A percentile compares a stretch with the other conserved stretches of the same genome.
Evolutionary conservation across 2,113 vertebrate species (phyloP).

Genomic region (Cheilinus undulatus): DNA sequence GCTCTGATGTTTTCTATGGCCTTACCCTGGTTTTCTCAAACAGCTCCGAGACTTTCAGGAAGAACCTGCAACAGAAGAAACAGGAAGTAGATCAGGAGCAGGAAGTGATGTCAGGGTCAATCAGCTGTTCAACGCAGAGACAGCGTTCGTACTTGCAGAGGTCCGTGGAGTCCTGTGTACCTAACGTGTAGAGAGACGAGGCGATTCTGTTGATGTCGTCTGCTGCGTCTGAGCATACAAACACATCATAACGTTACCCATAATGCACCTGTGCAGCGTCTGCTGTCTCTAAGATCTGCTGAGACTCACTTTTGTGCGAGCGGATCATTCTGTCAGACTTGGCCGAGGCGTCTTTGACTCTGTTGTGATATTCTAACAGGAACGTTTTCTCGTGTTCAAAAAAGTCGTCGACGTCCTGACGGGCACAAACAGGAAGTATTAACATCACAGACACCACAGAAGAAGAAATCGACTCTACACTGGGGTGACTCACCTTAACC

Average conservation of each 20-base stretch:
- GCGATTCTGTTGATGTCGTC: slow-evolving; percentile 99
- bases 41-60: slow-evolving; percentile 96
- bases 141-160: slow-evolving; percentile 93
- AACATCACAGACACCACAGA: too few species aligned
- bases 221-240: slow-evolving; percentile 86
- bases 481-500: slow-evolving; percentile 89
- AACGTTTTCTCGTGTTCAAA: slow-evolving; percentile 99
- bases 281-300: too few species aligned
- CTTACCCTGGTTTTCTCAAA: slow-evolving; percentile 98
- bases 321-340: slow-evolving; percentile 98
- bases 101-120: not conserved
- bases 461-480: not conserved
- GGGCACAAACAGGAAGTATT: slow-evolving; percentile 40
- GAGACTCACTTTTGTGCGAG: slow-evolving; percentile 94
- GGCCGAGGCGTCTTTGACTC: slow-evolving; percentile 96
- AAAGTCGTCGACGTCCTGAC: slow-evolving; percentile 98
- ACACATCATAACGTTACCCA: slow-evolving; percentile 14
- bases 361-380: slow-evolving; percentile 97
- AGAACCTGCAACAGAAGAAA: slow-evolving; percentile 86
- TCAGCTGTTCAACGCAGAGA: not conserved
- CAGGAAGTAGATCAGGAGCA: not conserved
- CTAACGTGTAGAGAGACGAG: slow-evolving; percentile 94
- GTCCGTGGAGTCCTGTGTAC: slow-evolving; percentile 97
- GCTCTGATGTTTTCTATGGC: too few species aligned
- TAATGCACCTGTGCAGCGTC: not conserved